A percentile compares a stretch with the other conserved stretches of the same genome.
phyloP scores from a whole-genome alignment of 2,797 vertebrate species.

The Leptatherina wallacei region DNA sequence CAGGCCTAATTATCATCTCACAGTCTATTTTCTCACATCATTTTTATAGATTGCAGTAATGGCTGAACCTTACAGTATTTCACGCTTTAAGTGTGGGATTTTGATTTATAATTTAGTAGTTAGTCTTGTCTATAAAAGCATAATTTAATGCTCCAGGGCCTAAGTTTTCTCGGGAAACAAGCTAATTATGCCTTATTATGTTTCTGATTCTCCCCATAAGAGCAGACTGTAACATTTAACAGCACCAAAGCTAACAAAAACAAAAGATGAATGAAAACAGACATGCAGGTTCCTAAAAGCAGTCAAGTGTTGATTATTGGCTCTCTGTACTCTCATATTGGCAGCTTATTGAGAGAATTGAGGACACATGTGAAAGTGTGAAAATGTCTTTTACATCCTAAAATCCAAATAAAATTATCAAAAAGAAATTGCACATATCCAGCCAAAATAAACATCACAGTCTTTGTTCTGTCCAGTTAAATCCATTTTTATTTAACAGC shows the following conservation, averaged over 20 bases:
- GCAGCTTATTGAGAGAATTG: constrained; percentile 30
- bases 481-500: constrained; percentile 29
- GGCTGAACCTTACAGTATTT: neutral
- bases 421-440: constrained; percentile 10
- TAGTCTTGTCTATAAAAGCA: constrained; percentile 4
- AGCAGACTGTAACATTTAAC: constrained; percentile 47
- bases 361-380: constrained; percentile 39
- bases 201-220: constrained; percentile 31
- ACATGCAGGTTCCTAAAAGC: constrained; percentile 30
- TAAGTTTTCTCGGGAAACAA: constrained; percentile 22
- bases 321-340: constrained; percentile 38
- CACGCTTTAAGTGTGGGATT: neutral
- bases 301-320: constrained; percentile 40
- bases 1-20: constrained; percentile 9
- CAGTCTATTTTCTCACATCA: neutral
- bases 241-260: constrained; percentile 27
- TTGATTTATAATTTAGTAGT: constrained; percentile 1
- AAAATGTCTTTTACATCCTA: constrained; percentile 22
- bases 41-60: neutral
- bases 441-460: constrained; percentile 38
- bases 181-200: constrained; percentile 48
- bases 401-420: constrained; percentile 36
- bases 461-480: constrained; percentile 25
- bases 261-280: constrained; percentile 49
- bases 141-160: constrained; percentile 5